phyloP scores from a whole-genome alignment of 2,113 vertebrate genomes.

The Equus przewalskii region DNA sequence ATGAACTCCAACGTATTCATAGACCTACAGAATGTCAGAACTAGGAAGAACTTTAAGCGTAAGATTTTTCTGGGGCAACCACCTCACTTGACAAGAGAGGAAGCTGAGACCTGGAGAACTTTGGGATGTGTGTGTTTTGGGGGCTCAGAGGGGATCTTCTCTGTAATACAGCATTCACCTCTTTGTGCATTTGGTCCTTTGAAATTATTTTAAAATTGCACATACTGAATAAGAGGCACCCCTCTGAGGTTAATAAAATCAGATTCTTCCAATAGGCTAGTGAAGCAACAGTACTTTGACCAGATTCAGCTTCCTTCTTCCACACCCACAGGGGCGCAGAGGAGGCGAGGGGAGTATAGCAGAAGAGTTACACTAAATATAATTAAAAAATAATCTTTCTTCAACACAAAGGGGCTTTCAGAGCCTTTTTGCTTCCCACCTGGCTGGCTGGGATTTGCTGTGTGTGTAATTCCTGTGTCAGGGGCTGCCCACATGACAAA shows the following conservation, averaged over 20 bases:
- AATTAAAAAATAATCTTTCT: neutral
- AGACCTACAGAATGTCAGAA: neutral
- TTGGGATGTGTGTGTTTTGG: neutral
- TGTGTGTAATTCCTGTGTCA: neutral
- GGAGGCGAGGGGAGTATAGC: neutral
- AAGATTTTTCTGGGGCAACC: neutral
- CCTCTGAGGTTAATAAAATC: neutral
- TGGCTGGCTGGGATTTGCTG: neutral
- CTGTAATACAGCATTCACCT: neutral
- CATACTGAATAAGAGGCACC: neutral
- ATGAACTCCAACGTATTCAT: neutral
- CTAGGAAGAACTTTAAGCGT: neutral
- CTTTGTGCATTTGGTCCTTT: neutral
- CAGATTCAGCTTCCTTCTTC: neutral
- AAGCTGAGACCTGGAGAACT: neutral
- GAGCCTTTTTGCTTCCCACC: neutral
- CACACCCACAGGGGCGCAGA: neutral
- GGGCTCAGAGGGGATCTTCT: neutral
- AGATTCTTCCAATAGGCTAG: neutral
- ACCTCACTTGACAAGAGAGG: neutral
- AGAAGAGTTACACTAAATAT: neutral
- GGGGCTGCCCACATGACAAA: neutral
- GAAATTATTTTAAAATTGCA: slow-evolving; percentile 47
- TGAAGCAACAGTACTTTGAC: neutral
- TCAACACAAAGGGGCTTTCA: neutral